Base-by-base conservation (phyloP, 1,140 invertebrate species). In the Brachionus calyciflorus region DNA sequence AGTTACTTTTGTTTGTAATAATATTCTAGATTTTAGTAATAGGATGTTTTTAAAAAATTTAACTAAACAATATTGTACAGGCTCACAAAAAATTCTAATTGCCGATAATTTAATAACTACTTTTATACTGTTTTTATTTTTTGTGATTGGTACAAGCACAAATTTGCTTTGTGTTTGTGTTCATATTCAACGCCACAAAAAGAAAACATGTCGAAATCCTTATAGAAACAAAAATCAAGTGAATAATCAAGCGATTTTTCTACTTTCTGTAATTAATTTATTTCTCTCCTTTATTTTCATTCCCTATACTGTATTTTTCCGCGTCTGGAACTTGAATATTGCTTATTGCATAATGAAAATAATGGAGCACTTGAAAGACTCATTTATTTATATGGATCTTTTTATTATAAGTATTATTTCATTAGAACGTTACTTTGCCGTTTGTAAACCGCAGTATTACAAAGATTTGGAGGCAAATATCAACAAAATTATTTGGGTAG, bases 301-400 rank as follows among this genome's bases (percentile, higher is more conserved):
- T 24, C 60, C 60, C 41, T 65, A 65, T 14, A 65, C 60, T 12
- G 44, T 65, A 44, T 65, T 65, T 65, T 65, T 65, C n/a, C 33
- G 60, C 5, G 60, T 65, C 9, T 65, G 60, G 60, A 17, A 41
- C 24, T 14, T 65, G 10, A 65, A 26, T 3, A 46, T 44, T 21
- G 21, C 33, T 12, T 41, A 10, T 12, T 3, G 9, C 0, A 12
- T 14, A 21, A 65, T 65, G 1, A 44, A 65, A 65, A 44, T 65
- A 26, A 65, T 65, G 60, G 60, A 65, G 17, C 60, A 65, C 44
- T 65, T 65, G 44, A 65, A 65, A 65, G 60, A 65, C 26, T 65
- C 60, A 24, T 65, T 65, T 24, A 65, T 65, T 26, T 65, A 65
- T 44, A 65, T 65, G 60, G 44, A 65, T 24, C 19, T 65, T 10